Conservation (phyloP, 2,888 invertebrate species). For the Scaptomyza cyrtandrae region DNA sequence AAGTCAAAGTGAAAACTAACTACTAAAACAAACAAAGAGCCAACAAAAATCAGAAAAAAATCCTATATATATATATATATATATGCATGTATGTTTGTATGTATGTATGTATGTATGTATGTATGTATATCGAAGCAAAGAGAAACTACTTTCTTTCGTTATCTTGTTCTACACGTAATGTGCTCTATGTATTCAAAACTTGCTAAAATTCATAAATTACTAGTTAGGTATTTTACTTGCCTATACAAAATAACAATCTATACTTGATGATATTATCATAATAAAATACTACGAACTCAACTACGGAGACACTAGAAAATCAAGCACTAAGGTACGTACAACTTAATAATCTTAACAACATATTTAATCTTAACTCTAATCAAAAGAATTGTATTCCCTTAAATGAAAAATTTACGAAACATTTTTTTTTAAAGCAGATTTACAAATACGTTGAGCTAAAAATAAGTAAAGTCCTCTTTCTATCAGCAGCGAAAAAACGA, state of each 20-base stretch:
- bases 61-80: background rate
- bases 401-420: no score
- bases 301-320: slow-evolving; percentile 21
- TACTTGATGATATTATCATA: slow-evolving; percentile 30
- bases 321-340: slow-evolving; percentile 57
- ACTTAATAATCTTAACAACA: no score
- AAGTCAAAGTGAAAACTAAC: slow-evolving; percentile 58
- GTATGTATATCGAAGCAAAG: slow-evolving; percentile 3
- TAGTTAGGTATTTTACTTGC: slow-evolving; percentile 42
- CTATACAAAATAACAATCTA: slow-evolving; percentile 38
- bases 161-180: slow-evolving; percentile 31
- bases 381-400: no score
- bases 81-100: no score
- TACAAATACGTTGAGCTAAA: no score
- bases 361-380: background rate
- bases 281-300: slow-evolving; percentile 44
- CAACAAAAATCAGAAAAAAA: background rate
- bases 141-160: slow-evolving; percentile 35
- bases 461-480: no score
- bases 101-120: slow-evolving; percentile 1
- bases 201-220: slow-evolving; percentile 39
- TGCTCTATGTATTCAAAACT: slow-evolving; percentile 27
- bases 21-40: slow-evolving; percentile 18
- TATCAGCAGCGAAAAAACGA: no score
- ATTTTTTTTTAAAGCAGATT: no score